phyloP scores from a whole-genome alignment of 35 echinoderm and acorn worm genomes.

The Anneissia japonica region DNA sequence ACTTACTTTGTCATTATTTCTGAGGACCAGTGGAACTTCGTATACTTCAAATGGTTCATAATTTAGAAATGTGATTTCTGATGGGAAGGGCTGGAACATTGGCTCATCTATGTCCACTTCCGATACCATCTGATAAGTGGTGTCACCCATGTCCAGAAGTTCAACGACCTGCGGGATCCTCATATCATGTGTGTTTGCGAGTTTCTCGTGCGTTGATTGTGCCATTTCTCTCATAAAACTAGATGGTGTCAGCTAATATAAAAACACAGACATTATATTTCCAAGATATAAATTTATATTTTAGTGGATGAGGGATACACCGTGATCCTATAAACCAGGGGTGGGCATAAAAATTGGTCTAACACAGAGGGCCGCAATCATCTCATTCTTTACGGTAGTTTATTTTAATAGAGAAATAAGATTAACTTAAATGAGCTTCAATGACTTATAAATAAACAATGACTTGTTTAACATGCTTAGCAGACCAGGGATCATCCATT shows the following conservation, averaged over 20 bases:
- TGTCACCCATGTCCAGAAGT: slow-evolving; percentile 92
- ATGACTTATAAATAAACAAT: no score
- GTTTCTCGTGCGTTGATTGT: slow-evolving; percentile 82
- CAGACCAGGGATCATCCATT: no score
- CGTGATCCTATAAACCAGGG: no score
- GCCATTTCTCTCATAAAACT: slow-evolving; percentile 85
- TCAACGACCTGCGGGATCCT: slow-evolving; percentile 81
- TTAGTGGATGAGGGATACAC: no score
- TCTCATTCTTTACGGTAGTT: no score
- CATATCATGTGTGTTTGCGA: slow-evolving; percentile 89
- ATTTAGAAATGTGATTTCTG: slow-evolving; percentile 87
- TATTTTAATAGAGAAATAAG: no score
- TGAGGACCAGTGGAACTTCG: slow-evolving; percentile 87
- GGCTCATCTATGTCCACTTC: slow-evolving; percentile 91
- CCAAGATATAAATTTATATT: no score
- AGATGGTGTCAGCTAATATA: slow-evolving; percentile 66
- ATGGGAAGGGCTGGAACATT: slow-evolving; percentile 95
- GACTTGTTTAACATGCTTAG: no score
- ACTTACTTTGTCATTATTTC: slow-evolving; percentile 96
- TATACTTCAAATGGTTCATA: slow-evolving; percentile 91
- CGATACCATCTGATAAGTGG: slow-evolving; percentile 89
- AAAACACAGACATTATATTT: neutral
- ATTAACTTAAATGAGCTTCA: no score
- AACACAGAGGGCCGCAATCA: no score
- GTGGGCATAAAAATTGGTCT: no score